Percentiles rank a stretch among this genome's conserved stretches.
Evolutionary conservation across 2,888 invertebrate species (phyloP).

Genomic region (Tridacna gigas): DNA sequence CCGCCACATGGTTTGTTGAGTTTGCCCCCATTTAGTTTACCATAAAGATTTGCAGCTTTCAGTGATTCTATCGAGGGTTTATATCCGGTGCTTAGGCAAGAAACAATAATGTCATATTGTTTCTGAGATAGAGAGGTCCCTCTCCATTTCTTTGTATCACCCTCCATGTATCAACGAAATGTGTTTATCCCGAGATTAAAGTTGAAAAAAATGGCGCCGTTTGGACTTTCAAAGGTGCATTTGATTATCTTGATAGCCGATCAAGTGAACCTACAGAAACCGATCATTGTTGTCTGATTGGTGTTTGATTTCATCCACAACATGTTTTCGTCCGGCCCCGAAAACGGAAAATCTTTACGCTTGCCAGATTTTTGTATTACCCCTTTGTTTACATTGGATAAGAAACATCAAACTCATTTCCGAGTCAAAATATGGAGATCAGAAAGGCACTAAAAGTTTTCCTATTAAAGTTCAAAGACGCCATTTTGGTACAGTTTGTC

Average conservation of each 20-base stretch:
- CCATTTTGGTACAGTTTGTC: no score
- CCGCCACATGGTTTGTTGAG: not conserved
- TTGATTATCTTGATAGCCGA: not conserved
- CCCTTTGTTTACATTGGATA: no score
- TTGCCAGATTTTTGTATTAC: no score
- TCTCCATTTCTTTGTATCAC: constrained; percentile 25
- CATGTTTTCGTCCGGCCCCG: no score
- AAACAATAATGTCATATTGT: constrained; percentile 60
- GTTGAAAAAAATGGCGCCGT: constrained; percentile 3
- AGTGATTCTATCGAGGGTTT: constrained; percentile 42
- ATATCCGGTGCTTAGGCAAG: constrained; percentile 47
- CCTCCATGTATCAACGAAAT: not conserved
- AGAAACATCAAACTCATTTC: no score
- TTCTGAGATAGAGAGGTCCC: constrained; percentile 45
- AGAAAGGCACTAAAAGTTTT: no score
- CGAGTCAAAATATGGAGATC: no score
- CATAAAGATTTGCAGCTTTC: constrained; percentile 42
- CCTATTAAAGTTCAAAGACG: no score
- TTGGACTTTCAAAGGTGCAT: not conserved
- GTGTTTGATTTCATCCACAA: no score
- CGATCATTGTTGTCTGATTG: no score
- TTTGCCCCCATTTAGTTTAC: constrained; percentile 27
- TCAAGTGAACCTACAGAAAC: no score
- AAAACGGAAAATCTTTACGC: no score
- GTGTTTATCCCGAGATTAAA: not conserved